Conservation (phyloP, 2,797 vertebrate genomes). For the Gymnodraco acuticeps region DNA sequence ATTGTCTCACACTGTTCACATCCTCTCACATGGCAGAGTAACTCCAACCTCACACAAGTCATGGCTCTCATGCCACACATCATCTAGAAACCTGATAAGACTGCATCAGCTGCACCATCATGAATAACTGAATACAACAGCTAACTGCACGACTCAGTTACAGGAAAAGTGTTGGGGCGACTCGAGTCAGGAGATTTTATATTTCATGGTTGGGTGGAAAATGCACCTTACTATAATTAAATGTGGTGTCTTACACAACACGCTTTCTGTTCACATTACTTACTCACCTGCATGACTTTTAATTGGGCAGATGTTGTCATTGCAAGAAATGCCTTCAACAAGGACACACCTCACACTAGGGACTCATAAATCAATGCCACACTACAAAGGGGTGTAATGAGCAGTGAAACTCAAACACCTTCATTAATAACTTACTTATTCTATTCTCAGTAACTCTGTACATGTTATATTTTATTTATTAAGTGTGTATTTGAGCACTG, state of each 20-base stretch:
- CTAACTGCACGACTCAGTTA: slow-evolving; percentile 19
- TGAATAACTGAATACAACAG: slow-evolving; percentile 59
- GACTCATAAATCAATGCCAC: slow-evolving; percentile 14
- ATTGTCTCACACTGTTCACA: slow-evolving; percentile 34
- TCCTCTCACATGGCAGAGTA: slow-evolving; percentile 35
- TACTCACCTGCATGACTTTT: slow-evolving; percentile 4
- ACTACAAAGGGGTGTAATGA: background rate
- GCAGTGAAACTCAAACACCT: slow-evolving; percentile 15
- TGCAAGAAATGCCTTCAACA: background rate
- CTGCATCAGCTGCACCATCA: slow-evolving; percentile 30
- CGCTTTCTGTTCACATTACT: slow-evolving; percentile 23
- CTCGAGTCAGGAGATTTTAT: background rate
- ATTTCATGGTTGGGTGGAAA: background rate
- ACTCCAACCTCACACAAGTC: slow-evolving; percentile 37
- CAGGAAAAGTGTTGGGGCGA: slow-evolving; percentile 11
- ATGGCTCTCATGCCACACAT: slow-evolving; percentile 22
- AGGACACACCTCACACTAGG: background rate
- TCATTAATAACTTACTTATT: slow-evolving; percentile 19
- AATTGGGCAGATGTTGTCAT: slow-evolving; percentile 20
- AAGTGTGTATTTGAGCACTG: background rate
- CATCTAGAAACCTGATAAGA: slow-evolving; percentile 58
- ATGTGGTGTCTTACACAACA: slow-evolving; percentile 1
- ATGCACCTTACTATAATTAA: background rate
- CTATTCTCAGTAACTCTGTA: background rate
- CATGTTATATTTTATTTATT: background rate